Percentiles rank a stretch among this genome's conserved stretches.
Evolutionary conservation across 1,140 invertebrate genomes (phyloP).

Genomic region (Drosophila yakuba): DNA sequence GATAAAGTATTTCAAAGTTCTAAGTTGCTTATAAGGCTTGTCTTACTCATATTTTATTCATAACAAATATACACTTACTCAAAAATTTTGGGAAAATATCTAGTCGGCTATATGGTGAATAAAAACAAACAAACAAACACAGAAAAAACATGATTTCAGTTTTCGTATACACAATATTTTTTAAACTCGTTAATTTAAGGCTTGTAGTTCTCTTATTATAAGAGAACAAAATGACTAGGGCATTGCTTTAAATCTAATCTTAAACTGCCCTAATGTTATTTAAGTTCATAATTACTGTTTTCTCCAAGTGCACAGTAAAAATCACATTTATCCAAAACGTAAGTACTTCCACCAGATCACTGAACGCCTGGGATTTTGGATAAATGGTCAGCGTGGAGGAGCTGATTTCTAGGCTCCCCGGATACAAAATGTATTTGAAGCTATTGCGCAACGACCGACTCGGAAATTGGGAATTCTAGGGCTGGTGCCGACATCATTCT

Average conservation of each 20-base stretch:
- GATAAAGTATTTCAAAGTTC: too few relatives aligned
- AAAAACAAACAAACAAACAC: too few relatives aligned
- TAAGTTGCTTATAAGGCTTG: too few relatives aligned
- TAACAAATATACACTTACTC: too few relatives aligned
- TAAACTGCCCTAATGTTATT: neutral
- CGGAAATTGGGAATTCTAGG: neutral
- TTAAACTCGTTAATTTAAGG: too few relatives aligned
- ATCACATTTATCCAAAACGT: constrained; percentile 60
- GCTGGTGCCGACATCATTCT: neutral
- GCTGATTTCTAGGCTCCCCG: neutral
- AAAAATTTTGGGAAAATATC: too few relatives aligned
- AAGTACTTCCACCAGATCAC: constrained; percentile 57
- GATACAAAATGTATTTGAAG: constrained; percentile 3
- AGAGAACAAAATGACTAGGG: neutral
- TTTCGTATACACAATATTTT: too few relatives aligned
- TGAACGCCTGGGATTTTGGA: constrained; percentile 77
- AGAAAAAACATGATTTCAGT: too few relatives aligned
- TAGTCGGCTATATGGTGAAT: too few relatives aligned
- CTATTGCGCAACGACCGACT: neutral
- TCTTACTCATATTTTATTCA: too few relatives aligned
- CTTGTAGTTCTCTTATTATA: too few relatives aligned
- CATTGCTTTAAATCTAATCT: neutral
- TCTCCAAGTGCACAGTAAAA: constrained; percentile 46
- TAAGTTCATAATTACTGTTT: constrained; percentile 1
- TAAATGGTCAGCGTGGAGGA: constrained; percentile 65